A percentile compares a stretch with the other conserved stretches of the same genome.
Evolutionary conservation across 1,140 invertebrate genomes (phyloP).

Genomic region (Brachionus rotundiformis): DNA sequence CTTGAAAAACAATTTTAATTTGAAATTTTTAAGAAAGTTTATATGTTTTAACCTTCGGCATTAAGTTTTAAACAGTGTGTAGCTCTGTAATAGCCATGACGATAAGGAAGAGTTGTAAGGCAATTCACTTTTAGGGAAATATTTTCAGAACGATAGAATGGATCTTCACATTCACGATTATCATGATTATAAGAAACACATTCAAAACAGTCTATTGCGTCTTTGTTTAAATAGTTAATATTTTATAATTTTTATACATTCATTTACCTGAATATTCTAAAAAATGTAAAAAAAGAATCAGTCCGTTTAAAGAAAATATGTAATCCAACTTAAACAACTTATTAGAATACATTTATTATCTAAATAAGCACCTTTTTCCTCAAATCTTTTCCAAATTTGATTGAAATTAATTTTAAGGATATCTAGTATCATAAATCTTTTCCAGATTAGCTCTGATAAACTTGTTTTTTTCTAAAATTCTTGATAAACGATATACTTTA

Average conservation of each 20-base stretch:
- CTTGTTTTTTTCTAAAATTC: not conserved
- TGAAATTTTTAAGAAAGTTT: no score
- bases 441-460: not conserved
- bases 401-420: not conserved
- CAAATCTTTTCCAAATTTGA: not conserved
- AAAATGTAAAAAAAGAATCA: no score
- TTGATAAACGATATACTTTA: not conserved
- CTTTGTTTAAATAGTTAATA: no score
- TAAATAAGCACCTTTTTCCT: no score
- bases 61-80: constrained; percentile 39
- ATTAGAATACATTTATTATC: no score
- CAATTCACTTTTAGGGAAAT: not conserved
- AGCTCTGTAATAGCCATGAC: not conserved
- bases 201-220: constrained; percentile 14
- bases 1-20: not conserved
- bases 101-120: not conserved
- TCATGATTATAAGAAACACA: constrained; percentile 33
- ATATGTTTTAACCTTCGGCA: not conserved
- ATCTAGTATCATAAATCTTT: not conserved
- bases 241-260: not conserved
- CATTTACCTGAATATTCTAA: not conserved
- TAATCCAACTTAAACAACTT: no score
- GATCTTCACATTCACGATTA: constrained; percentile 41
- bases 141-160: not conserved
- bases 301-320: no score